Conservation (phyloP, 2,888 invertebrate species). For the Drosophila flavopinicola region DNA sequence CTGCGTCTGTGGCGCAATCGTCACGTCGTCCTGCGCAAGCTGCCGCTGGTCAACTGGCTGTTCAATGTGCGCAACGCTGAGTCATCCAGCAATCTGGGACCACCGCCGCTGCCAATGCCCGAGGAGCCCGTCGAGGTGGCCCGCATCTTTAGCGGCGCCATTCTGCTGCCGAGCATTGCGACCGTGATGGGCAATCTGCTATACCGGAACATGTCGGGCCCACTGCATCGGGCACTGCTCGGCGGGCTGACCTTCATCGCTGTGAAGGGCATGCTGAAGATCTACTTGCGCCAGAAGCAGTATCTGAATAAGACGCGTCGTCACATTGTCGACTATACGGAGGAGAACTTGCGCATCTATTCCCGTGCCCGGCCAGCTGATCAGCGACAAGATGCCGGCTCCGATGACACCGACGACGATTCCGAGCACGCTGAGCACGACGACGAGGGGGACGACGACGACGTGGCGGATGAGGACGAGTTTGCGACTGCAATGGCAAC, state of each 20-base stretch:
- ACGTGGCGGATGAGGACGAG: background rate
- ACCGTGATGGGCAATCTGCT: constrained; percentile 95
- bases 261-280: constrained; percentile 95
- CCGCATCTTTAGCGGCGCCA: constrained; percentile 95
- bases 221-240: constrained; percentile 94
- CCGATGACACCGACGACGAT: constrained; percentile 4
- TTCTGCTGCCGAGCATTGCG: constrained; percentile 96
- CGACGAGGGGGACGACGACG: background rate
- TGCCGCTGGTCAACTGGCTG: constrained; percentile 87
- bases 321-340: constrained; percentile 94
- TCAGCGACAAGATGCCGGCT: constrained; percentile 33
- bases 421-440: background rate
- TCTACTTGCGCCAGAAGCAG: constrained; percentile 97
- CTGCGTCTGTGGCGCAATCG: constrained; percentile 90
- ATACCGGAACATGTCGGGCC: constrained; percentile 93
- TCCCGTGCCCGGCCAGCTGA: background rate
- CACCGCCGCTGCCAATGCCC: constrained; percentile 87
- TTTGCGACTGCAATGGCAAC: background rate
- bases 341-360: constrained; percentile 83
- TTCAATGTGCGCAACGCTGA: background rate
- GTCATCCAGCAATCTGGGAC: constrained; percentile 85
- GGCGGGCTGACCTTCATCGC: constrained; percentile 96
- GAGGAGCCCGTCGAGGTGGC: constrained; percentile 93
- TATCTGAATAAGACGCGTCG: constrained; percentile 94
- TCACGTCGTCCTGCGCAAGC: constrained; percentile 85